Conservation (phyloP, 2,113 vertebrate species). For the Indri indri region DNA sequence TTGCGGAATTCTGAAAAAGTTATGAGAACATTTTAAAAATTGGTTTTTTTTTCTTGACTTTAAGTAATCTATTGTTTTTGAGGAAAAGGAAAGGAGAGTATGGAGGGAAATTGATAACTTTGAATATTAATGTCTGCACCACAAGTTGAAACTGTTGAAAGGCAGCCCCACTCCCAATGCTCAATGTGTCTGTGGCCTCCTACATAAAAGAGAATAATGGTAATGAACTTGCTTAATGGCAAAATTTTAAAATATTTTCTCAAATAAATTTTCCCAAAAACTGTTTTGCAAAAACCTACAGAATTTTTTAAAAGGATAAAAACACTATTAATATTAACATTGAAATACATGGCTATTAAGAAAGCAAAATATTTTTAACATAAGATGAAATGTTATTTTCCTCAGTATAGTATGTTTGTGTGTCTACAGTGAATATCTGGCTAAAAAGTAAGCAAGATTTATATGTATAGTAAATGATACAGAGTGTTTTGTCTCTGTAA, state of each 20-base stretch:
- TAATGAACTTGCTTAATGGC: neutral
- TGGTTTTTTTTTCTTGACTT: neutral
- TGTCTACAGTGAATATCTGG: neutral
- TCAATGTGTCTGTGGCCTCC: neutral
- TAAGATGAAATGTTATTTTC: neutral
- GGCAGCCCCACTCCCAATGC: neutral
- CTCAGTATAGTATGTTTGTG: neutral
- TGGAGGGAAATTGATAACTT: neutral
- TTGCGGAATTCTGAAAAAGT: neutral
- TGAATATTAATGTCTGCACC: neutral
- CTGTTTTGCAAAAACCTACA: neutral
- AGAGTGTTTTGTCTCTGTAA: neutral
- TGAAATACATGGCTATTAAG: neutral
- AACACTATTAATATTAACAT: neutral
- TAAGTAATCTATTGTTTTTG: neutral
- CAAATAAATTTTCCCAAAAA: neutral
- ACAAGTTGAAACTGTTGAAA: neutral
- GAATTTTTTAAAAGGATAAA: neutral
- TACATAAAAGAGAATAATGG: neutral
- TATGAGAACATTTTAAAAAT: neutral
- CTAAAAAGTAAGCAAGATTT: neutral
- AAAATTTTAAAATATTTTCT: neutral
- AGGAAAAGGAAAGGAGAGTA: neutral
- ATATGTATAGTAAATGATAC: neutral
- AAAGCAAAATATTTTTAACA: neutral